These are phyloP conservation scores for Lasioglossum villosulum DNA, from an alignment of 2,888 invertebrate genomes.

Conservation along the genomic window DNA sequence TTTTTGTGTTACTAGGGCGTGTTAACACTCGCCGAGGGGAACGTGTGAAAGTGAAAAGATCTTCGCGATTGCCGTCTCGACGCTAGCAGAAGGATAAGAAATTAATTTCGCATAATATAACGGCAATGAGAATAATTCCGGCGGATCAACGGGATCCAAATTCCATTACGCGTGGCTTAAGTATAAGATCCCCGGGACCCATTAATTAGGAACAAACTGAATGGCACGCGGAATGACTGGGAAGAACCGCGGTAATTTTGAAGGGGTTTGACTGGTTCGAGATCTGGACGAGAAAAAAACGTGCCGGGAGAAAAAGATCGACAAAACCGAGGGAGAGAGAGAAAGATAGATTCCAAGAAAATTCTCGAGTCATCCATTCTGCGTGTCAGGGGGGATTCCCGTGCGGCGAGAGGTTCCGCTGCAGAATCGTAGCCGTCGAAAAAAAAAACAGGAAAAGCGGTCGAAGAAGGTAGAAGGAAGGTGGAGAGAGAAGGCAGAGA, in stretches of 20 bases:
- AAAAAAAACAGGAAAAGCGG: slow-evolving; percentile 34
- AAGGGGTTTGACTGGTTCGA: slow-evolving; percentile 31
- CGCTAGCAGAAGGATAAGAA: background rate
- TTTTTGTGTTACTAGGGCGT: no score
- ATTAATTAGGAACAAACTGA: slow-evolving; percentile 29
- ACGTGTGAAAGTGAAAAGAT: background rate
- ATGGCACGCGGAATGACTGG: background rate
- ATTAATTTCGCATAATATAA: slow-evolving; percentile 7
- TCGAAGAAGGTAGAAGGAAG: slow-evolving; percentile 10
- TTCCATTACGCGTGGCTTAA: slow-evolving; percentile 2
- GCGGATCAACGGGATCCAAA: background rate
- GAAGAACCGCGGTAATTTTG: slow-evolving; percentile 40
- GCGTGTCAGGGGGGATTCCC: slow-evolving; percentile 77
- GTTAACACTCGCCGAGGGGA: background rate
- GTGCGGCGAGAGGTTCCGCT: slow-evolving; percentile 71
- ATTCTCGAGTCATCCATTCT: slow-evolving; percentile 80
- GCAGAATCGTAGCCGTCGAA: slow-evolving; percentile 52
- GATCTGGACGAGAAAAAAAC: slow-evolving; percentile 12
- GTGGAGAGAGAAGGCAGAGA: background rate
- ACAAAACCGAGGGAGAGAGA: background rate
- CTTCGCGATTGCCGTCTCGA: background rate
- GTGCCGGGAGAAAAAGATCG: slow-evolving; percentile 1
- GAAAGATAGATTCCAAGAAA: slow-evolving; percentile 48
- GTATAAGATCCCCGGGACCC: background rate
- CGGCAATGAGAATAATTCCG: background rate